Conservation (phyloP, 2,797 vertebrate genomes). For the Alca torda region DNA sequence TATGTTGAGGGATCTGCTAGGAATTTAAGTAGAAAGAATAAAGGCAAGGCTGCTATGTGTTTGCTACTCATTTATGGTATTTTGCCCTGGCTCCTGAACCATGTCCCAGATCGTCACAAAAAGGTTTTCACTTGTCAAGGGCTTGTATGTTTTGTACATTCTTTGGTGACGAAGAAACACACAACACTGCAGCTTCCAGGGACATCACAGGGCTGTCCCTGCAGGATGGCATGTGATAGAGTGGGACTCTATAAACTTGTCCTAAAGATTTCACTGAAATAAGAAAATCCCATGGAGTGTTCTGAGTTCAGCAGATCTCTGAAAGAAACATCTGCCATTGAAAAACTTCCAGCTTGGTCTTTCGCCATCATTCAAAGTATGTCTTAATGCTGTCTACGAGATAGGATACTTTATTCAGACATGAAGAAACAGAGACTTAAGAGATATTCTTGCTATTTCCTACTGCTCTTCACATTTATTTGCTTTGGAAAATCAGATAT, state of each 20-base stretch:
- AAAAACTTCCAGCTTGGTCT: neutral
- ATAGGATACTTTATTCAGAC: neutral
- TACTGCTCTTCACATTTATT: neutral
- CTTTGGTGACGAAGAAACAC: neutral
- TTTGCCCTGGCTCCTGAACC: constrained; percentile 1
- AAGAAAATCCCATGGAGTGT: neutral
- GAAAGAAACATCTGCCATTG: neutral
- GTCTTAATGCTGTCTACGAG: neutral
- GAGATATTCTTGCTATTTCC: neutral
- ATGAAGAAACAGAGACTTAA: neutral
- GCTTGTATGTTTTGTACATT: neutral
- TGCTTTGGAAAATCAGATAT: neutral
- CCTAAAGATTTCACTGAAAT: neutral
- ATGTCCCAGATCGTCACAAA: neutral
- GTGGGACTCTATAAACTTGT: neutral
- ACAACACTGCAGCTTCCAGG: neutral
- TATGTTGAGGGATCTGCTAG: neutral
- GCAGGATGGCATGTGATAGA: neutral
- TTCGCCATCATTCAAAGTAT: neutral
- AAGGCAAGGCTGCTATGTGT: neutral
- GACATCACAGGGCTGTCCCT: neutral
- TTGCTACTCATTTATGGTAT: neutral
- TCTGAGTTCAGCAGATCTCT: neutral
- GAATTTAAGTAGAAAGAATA: neutral
- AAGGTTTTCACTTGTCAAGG: neutral